Percentiles rank a stretch among this genome's conserved stretches.
Conservation (phyloP, 2,113 vertebrate species). For the Spea multiplicata region DNA sequence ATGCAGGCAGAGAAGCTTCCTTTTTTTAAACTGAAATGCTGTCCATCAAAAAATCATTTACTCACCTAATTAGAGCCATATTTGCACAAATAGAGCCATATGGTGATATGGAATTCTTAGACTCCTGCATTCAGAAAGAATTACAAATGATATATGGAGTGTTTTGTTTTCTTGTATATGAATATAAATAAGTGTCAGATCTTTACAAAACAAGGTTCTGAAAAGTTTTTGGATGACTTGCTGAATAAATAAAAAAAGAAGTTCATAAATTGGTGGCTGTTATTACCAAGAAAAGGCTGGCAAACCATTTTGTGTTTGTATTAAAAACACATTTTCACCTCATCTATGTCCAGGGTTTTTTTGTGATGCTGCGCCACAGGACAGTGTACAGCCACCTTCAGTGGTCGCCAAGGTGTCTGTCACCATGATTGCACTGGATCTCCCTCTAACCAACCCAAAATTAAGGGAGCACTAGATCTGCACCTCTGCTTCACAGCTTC, state of each 20-base stretch:
- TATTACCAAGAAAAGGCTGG: slow-evolving; percentile 4
- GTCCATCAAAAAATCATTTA: slow-evolving; percentile 22
- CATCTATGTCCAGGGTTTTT: no score
- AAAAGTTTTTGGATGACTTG: slow-evolving; percentile 9
- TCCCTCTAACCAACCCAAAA: no score
- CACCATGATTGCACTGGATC: no score
- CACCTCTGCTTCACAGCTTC: no score
- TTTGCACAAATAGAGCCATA: slow-evolving; percentile 1
- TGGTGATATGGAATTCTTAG: slow-evolving; percentile 11
- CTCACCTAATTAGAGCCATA: slow-evolving; percentile 19
- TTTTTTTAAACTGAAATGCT: slow-evolving; percentile 16
- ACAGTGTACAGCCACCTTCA: no score
- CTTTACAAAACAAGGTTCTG: background rate
- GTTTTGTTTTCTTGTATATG: slow-evolving; percentile 9
- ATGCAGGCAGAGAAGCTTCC: slow-evolving; percentile 1
- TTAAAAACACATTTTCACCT: no score
- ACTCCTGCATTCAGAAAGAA: slow-evolving; percentile 14
- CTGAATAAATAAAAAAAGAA: background rate
- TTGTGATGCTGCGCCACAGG: no score
- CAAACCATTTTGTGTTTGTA: background rate
- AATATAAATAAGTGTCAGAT: slow-evolving; percentile 5
- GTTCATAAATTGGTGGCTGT: background rate
- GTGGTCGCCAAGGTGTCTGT: no score
- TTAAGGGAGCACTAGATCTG: no score
- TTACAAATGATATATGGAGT: slow-evolving; percentile 28